Evolutionary conservation across 2,113 vertebrate genomes (phyloP), one percentile per base, ranked within the genome.

Genomic region (Tetrao urogallus): DNA sequence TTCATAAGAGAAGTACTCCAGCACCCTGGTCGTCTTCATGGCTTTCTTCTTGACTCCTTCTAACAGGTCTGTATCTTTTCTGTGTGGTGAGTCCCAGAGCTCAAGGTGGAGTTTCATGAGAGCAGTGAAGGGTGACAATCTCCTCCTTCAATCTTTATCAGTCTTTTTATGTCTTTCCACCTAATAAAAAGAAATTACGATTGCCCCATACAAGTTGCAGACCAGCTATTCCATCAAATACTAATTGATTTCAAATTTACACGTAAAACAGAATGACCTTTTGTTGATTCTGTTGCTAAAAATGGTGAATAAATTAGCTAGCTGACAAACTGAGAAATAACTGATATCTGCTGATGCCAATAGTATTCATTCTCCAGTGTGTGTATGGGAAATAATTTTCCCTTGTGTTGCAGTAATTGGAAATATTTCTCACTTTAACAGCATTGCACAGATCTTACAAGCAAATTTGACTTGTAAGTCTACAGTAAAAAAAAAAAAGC

Each of bases 201-300:
- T 82, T 89, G 43, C 30, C 40, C 27, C 30, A 65, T 42, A 54
- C 5, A 73, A 69, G 47, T 54, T 89, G 47, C 57, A 82, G 45
- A 88, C 27, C 10, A 79, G 6, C 34, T 79, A 48, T 76, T 89
- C 54, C 42, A 45, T 80, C 63, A 82, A 43, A 87, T 82, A 61
- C 11, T 76, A 87, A 79, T 88, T 85, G 73, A 30, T 88, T 89
- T 89, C 56, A 85, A 63, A 88, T 89, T 84, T 89, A 28, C 63
- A 76, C 58, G 18, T 70, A 66, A 87, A 89, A 73, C 32, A 76
- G 27, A 82, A 85, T 63, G 45, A 66, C 18, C 4, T 82, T 50
- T 91, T 80, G n/a, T 40, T 91, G 42, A 80, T 85, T 70, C 38
- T 82, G 4, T 87, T 89, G n/a, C 11, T 87, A 40, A 4, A 60